Evolutionary conservation across 2,797 vertebrate genomes (phyloP), one percentile per base, ranked within the genome.

Genomic region (Silurus lanzhouensis): DNA sequence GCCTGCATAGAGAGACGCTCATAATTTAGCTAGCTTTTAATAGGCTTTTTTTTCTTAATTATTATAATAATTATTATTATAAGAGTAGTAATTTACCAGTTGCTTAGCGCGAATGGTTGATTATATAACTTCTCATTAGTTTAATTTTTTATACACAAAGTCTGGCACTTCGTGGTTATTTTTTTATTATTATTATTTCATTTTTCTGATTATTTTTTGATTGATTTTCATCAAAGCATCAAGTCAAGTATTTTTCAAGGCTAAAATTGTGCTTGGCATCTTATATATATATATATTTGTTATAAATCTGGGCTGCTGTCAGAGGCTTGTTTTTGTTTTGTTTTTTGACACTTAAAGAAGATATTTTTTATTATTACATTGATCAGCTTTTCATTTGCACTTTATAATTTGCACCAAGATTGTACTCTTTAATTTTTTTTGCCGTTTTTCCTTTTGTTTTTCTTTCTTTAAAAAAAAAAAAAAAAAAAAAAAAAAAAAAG

Each of bases 1-100:
- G 83, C 76, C 88, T 66, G 88, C 71, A 60, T 20, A 83, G 66
- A 77, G 70, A 83, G 88, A 87, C 81, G 89, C 70, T 81, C 81
- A 82, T 85, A 77, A 70, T 90, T 84, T 86, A 46, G 44, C 57
- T 66, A 83, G 82, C 84, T 81, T 52, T 52, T 52, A 7, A 52
- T 52, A 63, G 77, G 84, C 27, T 75, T 70, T 83, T 87, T 48
- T 83, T 85, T 57, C 48, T 52, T 52, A 44, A 63, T 1, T 63
- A 25, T 13, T 63, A 46, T 25, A n/a, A 52, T 4, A 78, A 78
- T 25, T 25, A 67, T 67, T 15, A 60, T 60, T 15, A 60, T 60
- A 60, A 15, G 2, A 17, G 0, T 5, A 19, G 19, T 6, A 61
- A 61, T 20, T 20, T 19, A 20, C 14, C 58, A n/a, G 31, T 61